These are phyloP conservation scores for Macropodus opercularis DNA, from an alignment of 2,797 vertebrate species.

Conservation along the genomic window DNA sequence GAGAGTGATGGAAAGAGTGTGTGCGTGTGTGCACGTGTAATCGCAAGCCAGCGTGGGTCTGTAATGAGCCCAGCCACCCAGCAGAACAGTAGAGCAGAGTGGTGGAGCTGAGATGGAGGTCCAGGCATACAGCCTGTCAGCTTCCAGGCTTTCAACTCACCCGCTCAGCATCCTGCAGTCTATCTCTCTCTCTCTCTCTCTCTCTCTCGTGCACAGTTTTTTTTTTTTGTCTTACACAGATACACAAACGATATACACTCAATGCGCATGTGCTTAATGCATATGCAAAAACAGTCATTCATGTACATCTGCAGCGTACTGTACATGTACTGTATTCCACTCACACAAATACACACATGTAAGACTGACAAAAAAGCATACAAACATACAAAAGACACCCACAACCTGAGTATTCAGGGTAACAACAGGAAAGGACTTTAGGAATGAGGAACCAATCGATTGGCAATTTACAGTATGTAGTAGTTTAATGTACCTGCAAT, in stretches of 20 bases:
- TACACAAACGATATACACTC: conserved; percentile 6
- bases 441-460: conserved; percentile 40
- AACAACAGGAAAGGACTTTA: conserved; percentile 24
- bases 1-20: conserved; percentile 29
- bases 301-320: background rate
- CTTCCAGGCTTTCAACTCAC: conserved; percentile 79
- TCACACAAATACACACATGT: conserved; percentile 25
- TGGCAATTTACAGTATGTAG: conserved; percentile 50
- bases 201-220: no score
- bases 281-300: conserved; percentile 6
- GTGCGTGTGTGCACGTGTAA: conserved; percentile 1
- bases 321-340: conserved; percentile 32
- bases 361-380: conserved; percentile 9
- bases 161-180: conserved; percentile 64
- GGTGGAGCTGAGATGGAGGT: conserved; percentile 81
- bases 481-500: conserved; percentile 65
- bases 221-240: conserved; percentile 9
- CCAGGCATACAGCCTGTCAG: conserved; percentile 78
- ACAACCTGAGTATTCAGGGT: background rate
- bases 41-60: conserved; percentile 63
- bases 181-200: background rate
- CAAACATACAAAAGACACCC: conserved; percentile 19
- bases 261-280: no score
- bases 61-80: conserved; percentile 84
- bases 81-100: conserved; percentile 76